phyloP scores from a whole-genome alignment of 2,797 vertebrate genomes.

The Acanthurus lineatus region DNA sequence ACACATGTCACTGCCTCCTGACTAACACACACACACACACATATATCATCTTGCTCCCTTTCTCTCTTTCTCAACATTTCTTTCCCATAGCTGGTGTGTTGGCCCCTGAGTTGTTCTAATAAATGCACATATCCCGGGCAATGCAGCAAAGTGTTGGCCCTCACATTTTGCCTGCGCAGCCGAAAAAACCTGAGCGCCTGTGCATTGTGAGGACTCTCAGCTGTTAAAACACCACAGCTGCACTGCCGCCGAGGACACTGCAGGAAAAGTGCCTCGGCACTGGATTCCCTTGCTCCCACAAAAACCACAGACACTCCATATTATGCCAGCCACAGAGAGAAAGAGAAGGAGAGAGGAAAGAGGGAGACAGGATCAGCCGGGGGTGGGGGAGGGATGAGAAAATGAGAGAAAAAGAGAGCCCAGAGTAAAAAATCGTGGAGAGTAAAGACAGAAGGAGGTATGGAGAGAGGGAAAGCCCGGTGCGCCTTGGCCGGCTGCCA shows the following conservation, averaged over 20 bases:
- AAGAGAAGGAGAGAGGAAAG: slow-evolving; percentile 75
- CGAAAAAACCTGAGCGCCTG: slow-evolving; percentile 83
- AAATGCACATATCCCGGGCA: slow-evolving; percentile 77
- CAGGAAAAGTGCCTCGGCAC: slow-evolving; percentile 84
- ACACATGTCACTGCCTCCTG: slow-evolving; percentile 63
- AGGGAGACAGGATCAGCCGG: slow-evolving; percentile 71
- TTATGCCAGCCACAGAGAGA: slow-evolving; percentile 83
- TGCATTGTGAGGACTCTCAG: slow-evolving; percentile 89
- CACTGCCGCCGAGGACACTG: slow-evolving; percentile 82
- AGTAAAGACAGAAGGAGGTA: slow-evolving; percentile 77
- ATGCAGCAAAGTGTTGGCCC: slow-evolving; percentile 70
- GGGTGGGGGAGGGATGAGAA: slow-evolving; percentile 78
- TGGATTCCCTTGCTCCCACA: slow-evolving; percentile 87
- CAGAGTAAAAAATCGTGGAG: slow-evolving; percentile 64
- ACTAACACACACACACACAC: slow-evolving; percentile 46
- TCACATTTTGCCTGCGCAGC: slow-evolving; percentile 82
- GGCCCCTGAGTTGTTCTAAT: slow-evolving; percentile 68
- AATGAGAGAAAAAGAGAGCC: slow-evolving; percentile 73
- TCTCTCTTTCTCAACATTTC: slow-evolving; percentile 43
- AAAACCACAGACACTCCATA: slow-evolving; percentile 87
- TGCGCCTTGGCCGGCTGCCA: slow-evolving; percentile 81
- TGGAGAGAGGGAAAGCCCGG: slow-evolving; percentile 80
- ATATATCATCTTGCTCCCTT: slow-evolving; percentile 54
- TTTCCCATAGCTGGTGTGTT: slow-evolving; percentile 60
- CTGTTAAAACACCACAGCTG: slow-evolving; percentile 88